Evolutionary conservation across 2,113 vertebrate species (phyloP), one percentile per base, ranked within the genome.

Genomic region (Brienomyrus longianalis): DNA sequence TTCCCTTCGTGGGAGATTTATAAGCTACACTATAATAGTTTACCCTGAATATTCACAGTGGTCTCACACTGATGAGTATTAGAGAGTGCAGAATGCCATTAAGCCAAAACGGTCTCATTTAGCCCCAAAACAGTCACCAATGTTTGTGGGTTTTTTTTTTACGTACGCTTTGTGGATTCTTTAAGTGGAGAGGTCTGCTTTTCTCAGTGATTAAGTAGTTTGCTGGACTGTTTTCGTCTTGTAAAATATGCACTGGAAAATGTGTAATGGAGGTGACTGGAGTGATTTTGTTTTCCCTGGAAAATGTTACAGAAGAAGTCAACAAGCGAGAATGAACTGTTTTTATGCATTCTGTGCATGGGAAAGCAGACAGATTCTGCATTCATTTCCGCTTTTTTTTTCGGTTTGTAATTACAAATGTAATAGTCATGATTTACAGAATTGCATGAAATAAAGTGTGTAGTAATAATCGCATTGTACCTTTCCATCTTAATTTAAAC

Each of bases 181-280:
- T 88, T 88, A 74, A 48, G 10, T 66, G 39, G 31, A 77, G 48
- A 86, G 6, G 23, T 80, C 62, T 86, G 83, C 83, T 52, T 23
- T 89, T 74, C 80, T 83, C 31, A 2, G n/a, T 21, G 27, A 70
- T 89, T 51, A 43, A 27, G 48, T 43, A 43, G 27, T 80, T 89
- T 89, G 35, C 70, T 15, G 35, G 66, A 31, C 88, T 89, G 88
- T 54, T 87, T 87, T 87, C 19, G 13, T 87, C 85, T 87, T 87
- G 85, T 89, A 89, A 89, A 89, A 80, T 23, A 56, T 43, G 74
- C 13, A 39, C 50, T 54, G 88, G 88, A 89, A 89, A 89, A 83
- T 52, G 35, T 89, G 74, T 83, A 83, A 83, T 80, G 50, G 74
- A 89, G 77, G 35, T 89, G 51, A 89, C 88, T 31, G 35, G 45